Evolutionary conservation across 2,888 invertebrate genomes (phyloP).

Genomic region (Euclidia mi): DNA sequence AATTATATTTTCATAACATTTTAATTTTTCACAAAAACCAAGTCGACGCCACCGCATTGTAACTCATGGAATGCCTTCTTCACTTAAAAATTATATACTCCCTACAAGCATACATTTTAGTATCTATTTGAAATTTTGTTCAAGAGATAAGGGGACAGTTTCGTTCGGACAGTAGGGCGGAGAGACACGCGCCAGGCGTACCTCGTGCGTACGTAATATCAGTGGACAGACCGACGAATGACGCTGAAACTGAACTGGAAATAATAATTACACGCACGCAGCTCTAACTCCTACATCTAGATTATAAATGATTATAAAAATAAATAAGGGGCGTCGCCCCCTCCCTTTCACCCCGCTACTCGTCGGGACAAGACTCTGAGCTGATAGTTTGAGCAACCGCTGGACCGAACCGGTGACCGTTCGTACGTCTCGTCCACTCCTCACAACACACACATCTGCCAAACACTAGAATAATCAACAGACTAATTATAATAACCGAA

Average conservation of each 20-base stretch:
- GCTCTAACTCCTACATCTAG: conserved; percentile 82
- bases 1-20: conserved; percentile 67
- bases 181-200: not conserved
- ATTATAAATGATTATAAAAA: conserved; percentile 89
- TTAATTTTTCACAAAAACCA: conserved; percentile 69
- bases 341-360: conserved; percentile 71
- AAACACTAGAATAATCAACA: conserved; percentile 73
- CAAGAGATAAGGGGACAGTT: conserved; percentile 60
- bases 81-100: conserved; percentile 85
- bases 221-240: conserved; percentile 53
- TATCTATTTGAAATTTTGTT: conserved; percentile 77
- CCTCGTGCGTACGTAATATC: conserved; percentile 61
- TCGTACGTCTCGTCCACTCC: conserved; percentile 42
- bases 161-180: conserved; percentile 60
- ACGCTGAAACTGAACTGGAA: conserved; percentile 60
- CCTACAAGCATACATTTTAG: conserved; percentile 79
- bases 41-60: conserved; percentile 83
- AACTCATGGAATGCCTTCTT: conserved; percentile 88
- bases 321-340: conserved; percentile 84
- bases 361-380: conserved; percentile 65
- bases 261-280: conserved; percentile 75
- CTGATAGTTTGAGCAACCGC: conserved; percentile 69
- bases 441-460: conserved; percentile 56
- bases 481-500: conserved; percentile 70
- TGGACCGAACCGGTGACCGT: conserved; percentile 28